phyloP scores from a whole-genome alignment of 2,888 invertebrate species.

The Xiphydria camelus region DNA sequence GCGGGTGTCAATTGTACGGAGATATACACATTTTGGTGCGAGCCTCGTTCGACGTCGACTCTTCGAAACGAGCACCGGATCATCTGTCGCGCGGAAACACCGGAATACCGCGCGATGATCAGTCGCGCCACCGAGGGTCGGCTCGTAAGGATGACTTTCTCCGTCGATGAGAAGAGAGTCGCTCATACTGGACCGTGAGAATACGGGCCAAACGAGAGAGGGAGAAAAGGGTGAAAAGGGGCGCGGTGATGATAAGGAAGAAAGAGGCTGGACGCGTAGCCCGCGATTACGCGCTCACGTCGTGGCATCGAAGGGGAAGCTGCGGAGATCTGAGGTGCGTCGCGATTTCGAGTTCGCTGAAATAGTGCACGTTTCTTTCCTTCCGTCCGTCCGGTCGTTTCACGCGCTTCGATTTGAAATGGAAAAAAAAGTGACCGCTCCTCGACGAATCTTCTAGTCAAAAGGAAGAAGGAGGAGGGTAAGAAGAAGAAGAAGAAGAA shows the following conservation, averaged over 20 bases:
- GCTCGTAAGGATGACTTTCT: no score
- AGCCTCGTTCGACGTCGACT: no score
- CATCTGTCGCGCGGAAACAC: no score
- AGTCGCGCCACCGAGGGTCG: no score
- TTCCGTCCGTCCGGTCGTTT: neutral
- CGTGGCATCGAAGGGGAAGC: neutral
- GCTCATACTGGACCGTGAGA: neutral
- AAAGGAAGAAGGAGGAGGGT: neutral
- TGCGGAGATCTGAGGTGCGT: no score
- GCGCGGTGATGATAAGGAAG: neutral
- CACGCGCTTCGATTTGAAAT: neutral
- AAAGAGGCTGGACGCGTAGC: no score
- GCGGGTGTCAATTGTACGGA: no score
- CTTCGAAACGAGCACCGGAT: no score
- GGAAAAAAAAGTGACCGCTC: neutral
- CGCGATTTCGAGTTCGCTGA: neutral
- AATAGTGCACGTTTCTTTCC: neutral
- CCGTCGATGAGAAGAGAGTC: neutral
- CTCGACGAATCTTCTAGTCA: no score
- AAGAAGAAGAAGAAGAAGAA: neutral
- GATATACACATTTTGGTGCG: no score
- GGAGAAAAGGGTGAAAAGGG: neutral
- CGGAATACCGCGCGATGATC: no score
- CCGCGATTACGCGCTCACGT: neutral
- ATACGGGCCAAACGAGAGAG: neutral